Evolutionary conservation across 2,888 invertebrate genomes (phyloP), one percentile per base, ranked within the genome.

Genomic region (Heterodera filipjevi): DNA sequence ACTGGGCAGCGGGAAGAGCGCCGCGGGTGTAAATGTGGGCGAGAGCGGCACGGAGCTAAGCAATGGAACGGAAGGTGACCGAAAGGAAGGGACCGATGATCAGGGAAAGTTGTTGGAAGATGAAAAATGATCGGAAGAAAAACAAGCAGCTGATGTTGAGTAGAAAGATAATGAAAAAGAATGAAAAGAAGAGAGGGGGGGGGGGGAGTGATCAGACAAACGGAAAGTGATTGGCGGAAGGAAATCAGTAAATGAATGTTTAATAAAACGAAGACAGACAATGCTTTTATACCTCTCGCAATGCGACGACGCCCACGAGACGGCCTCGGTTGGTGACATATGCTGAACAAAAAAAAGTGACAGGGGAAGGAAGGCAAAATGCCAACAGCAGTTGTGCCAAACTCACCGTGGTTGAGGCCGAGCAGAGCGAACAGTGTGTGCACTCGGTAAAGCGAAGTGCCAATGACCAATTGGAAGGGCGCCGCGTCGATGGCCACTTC

Each of bases 341-440:
- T 0, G 98, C 97, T 75, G 22, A 32, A 30, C 46, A 75, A 64
- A 32, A 16, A 68, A 32, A 33, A 22, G 32, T 0, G 27, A 6
- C 32, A 6, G 19, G 68, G 3, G 44, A 75, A 44, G 53, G 39
- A 27, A 44, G 44, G 22, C 27, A 59, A 10, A 27, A 59, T 59
- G 59, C 59, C 59, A 30, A 22, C 59, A 39, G 12, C n/a, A n/a
- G 2, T 27, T 59, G 30, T 27, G 32, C 66, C 14, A 66, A 44
- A 19, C 32, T 64, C 10, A 75, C 75, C 75, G 88, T 95, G 94
- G 91, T 96, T 96, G 35, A 99, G 94, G n/a, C 96, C 97, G 82
- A 99, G 93, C 92, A 99, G 94, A n/a, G 96, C 97, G 91, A 99
- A 99, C 74, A 99, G 91, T 0, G 97, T 97, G 90, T 99, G 98